Percentiles rank a stretch among this genome's conserved stretches.
Conservation (phyloP, 2,888 invertebrate species). For the Drosophila imparisetae region DNA sequence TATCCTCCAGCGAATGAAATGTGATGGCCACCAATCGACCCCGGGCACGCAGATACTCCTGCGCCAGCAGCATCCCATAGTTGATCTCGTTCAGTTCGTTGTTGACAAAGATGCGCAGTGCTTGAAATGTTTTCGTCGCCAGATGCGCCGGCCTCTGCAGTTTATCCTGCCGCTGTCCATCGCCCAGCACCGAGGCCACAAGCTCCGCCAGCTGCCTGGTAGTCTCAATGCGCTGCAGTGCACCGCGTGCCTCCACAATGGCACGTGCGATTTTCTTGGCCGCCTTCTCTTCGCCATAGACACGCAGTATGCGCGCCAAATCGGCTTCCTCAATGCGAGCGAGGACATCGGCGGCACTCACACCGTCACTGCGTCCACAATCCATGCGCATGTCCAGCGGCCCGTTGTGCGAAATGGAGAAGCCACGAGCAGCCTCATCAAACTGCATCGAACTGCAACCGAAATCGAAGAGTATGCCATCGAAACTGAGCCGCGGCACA, state of each 20-base stretch:
- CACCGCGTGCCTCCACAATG: slow-evolving; percentile 92
- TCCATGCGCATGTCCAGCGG: slow-evolving; percentile 99
- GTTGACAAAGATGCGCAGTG: slow-evolving; percentile 97
- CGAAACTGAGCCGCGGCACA: slow-evolving; percentile 89
- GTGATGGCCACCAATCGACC: slow-evolving; percentile 93
- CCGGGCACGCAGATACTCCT: slow-evolving; percentile 90
- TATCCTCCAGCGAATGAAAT: slow-evolving; percentile 97
- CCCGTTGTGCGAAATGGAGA: slow-evolving; percentile 93
- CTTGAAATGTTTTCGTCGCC: slow-evolving; percentile 97
- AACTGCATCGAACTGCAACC: slow-evolving; percentile 99
- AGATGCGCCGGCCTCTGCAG: slow-evolving; percentile 90
- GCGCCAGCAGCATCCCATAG: slow-evolving; percentile 92
- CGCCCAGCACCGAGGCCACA: slow-evolving; percentile 87
- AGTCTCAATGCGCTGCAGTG: slow-evolving; percentile 90
- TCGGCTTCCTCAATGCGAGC: slow-evolving; percentile 91
- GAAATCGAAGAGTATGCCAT: slow-evolving; percentile 96
- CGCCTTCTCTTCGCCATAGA: slow-evolving; percentile 95
- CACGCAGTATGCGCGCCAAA: slow-evolving; percentile 92
- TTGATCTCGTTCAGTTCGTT: slow-evolving; percentile 98
- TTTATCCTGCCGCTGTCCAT: slow-evolving; percentile 88
- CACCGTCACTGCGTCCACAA: slow-evolving; percentile 88
- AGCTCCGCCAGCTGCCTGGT: slow-evolving; percentile 93
- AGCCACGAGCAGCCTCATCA: slow-evolving; percentile 92
- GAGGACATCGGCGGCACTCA: slow-evolving; percentile 95
- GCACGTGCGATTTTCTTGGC: slow-evolving; percentile 94